These are phyloP conservation scores for Nesogale talazaci DNA, from an alignment of 2,113 vertebrate genomes.

Conservation along the genomic window DNA sequence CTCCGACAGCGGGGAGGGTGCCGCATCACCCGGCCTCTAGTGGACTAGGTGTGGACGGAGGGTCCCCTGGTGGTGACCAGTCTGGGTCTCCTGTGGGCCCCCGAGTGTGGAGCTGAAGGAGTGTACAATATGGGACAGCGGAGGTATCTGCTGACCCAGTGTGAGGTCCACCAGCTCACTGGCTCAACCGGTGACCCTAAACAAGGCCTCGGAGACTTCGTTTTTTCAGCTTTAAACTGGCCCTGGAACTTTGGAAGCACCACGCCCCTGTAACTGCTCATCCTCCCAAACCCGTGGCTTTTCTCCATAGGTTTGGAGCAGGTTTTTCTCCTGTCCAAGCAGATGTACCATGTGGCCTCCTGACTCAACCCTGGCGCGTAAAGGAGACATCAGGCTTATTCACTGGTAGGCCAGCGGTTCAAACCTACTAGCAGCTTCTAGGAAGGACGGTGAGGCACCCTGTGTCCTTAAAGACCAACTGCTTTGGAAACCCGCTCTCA, in stretches of 20 bases:
- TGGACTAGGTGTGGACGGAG: background rate
- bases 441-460: no score
- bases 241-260: background rate
- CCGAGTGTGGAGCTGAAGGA: background rate
- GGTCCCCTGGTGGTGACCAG: accelerated
- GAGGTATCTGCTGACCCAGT: background rate
- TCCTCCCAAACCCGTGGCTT: no score
- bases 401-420: no score
- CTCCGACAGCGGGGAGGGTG: background rate
- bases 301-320: no score
- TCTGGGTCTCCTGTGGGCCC: accelerated
- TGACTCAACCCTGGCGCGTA: no score
- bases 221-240: background rate
- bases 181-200: background rate
- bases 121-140: background rate
- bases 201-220: background rate
- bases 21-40: background rate
- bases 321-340: no score
- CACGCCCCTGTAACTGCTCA: no score
- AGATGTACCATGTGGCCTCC: no score
- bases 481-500: no score
- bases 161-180: background rate
- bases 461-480: no score
- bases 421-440: no score
- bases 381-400: no score